A percentile compares a stretch with the other conserved stretches of the same genome.
Evolutionary conservation across 2,888 invertebrate genomes (phyloP).

Genomic region (Nemotelus pantherinus): DNA sequence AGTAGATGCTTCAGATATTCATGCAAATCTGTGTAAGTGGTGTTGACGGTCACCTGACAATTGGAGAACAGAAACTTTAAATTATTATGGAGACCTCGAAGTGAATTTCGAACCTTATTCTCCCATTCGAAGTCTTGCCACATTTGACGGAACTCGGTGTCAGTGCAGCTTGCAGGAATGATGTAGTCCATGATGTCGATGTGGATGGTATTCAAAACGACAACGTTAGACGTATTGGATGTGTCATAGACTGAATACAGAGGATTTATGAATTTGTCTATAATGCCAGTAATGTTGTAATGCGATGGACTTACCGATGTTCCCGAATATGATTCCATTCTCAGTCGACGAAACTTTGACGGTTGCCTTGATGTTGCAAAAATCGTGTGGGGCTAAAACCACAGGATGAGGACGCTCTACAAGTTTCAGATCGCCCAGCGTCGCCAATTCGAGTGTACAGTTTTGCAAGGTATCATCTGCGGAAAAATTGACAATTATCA

Average conservation of each 20-base stretch:
- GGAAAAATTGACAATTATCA: slow-evolving; percentile 29
- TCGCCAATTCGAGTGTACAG: slow-evolving; percentile 96
- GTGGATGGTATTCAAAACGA: slow-evolving; percentile 98
- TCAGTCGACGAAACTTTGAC: slow-evolving; percentile 99
- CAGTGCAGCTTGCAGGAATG: slow-evolving; percentile 92
- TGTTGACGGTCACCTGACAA: slow-evolving; percentile 78
- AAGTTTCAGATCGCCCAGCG: slow-evolving; percentile 95
- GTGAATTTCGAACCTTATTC: slow-evolving; percentile 79
- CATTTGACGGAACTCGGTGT: slow-evolving; percentile 98
- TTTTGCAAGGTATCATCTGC: slow-evolving; percentile 94
- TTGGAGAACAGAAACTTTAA: slow-evolving; percentile 3
- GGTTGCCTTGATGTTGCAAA: slow-evolving; percentile 97
- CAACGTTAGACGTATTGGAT: slow-evolving; percentile 80
- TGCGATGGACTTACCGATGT: slow-evolving; percentile 76
- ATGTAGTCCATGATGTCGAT: slow-evolving; percentile 99
- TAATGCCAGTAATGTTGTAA: not conserved
- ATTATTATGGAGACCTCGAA: not conserved
- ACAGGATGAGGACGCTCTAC: slow-evolving; percentile 97
- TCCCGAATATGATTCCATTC: slow-evolving; percentile 99
- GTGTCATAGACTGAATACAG: slow-evolving; percentile 88
- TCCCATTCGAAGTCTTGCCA: slow-evolving; percentile 99
- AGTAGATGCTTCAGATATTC: slow-evolving; percentile 93
- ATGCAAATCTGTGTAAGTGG: slow-evolving; percentile 88
- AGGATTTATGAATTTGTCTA: too few species aligned
- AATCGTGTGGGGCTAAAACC: slow-evolving; percentile 96